Percentiles rank a stretch among this genome's conserved stretches.
Conservation (phyloP, 2,888 invertebrate genomes). For the Cephonodes hylas region DNA sequence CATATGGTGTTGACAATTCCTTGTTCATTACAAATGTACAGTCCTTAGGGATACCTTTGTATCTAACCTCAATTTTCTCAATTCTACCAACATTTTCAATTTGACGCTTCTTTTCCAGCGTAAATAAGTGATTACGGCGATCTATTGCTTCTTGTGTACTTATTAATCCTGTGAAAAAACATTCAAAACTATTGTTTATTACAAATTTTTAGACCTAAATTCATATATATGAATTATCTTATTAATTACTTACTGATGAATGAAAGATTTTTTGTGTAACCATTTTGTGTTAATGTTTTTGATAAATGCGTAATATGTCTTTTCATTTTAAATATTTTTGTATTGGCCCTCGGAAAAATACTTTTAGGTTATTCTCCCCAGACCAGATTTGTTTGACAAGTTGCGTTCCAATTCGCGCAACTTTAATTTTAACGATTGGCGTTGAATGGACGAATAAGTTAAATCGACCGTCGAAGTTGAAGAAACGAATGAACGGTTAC, state of each 20-base stretch:
- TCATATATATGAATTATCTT: not conserved
- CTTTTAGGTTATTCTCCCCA: slow-evolving; percentile 48
- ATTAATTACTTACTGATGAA: slow-evolving; percentile 41
- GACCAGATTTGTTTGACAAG: not conserved
- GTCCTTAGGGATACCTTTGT: slow-evolving; percentile 87
- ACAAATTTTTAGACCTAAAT: not conserved
- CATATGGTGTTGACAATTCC: slow-evolving; percentile 93
- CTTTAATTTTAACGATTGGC: too few relatives aligned
- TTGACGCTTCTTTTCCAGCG: slow-evolving; percentile 88
- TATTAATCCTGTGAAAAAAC: slow-evolving; percentile 57
- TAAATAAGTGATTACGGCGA: slow-evolving; percentile 86
- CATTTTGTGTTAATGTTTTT: slow-evolving; percentile 41
- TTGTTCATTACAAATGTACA: slow-evolving; percentile 94
- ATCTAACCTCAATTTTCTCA: slow-evolving; percentile 94
- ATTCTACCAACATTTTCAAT: slow-evolving; percentile 88
- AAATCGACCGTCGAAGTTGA: too few relatives aligned
- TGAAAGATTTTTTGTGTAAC: slow-evolving; percentile 31
- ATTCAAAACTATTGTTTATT: not conserved
- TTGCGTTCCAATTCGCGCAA: slow-evolving; percentile 13
- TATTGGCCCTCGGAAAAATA: not conserved
- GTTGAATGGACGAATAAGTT: too few relatives aligned
- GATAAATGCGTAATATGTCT: slow-evolving; percentile 47
- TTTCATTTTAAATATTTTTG: slow-evolving; percentile 49
- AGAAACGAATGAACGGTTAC: too few relatives aligned
- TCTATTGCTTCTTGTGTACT: slow-evolving; percentile 78